Evolutionary conservation across 2,797 vertebrate species (phyloP).

Genomic region (Ctenosaura bakeri): DNA sequence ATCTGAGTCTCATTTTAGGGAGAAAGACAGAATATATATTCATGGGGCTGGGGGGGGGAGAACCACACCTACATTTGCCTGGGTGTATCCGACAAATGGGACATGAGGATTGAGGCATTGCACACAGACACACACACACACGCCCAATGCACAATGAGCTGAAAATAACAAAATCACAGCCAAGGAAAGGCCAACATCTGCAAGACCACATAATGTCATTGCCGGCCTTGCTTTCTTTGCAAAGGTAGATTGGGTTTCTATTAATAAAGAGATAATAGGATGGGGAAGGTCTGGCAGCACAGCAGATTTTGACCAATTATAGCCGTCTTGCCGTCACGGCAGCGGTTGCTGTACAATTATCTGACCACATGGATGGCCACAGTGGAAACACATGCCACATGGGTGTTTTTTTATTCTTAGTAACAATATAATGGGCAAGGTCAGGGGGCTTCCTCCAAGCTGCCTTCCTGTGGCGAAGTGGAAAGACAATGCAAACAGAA

Average conservation of each 20-base stretch:
- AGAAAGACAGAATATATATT: background rate
- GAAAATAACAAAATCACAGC: background rate
- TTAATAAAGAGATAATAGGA: constrained; percentile 71
- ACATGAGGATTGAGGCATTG: too few relatives aligned
- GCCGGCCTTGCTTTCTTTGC: constrained; percentile 35
- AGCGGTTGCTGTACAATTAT: constrained; percentile 69
- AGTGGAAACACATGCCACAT: constrained; percentile 33
- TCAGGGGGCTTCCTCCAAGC: constrained; percentile 37
- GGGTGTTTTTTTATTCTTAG: constrained; percentile 63
- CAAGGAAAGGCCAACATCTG: background rate
- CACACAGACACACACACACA: background rate
- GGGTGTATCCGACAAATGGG: background rate
- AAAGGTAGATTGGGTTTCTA: constrained; percentile 71
- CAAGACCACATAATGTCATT: constrained; percentile 54
- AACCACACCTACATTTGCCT: background rate
- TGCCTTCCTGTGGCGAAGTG: background rate
- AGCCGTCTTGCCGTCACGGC: constrained; percentile 54
- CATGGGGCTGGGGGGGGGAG: background rate
- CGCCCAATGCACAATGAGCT: background rate
- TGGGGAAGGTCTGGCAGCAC: constrained; percentile 59
- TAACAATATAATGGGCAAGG: constrained; percentile 51
- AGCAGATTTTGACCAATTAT: constrained; percentile 59
- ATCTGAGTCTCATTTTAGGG: background rate
- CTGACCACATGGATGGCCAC: constrained; percentile 27
- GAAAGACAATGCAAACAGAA: background rate